Base-by-base conservation (phyloP, 37 sponge, comb jelly and placozoan genomes). In the Beroe ovata region DNA sequence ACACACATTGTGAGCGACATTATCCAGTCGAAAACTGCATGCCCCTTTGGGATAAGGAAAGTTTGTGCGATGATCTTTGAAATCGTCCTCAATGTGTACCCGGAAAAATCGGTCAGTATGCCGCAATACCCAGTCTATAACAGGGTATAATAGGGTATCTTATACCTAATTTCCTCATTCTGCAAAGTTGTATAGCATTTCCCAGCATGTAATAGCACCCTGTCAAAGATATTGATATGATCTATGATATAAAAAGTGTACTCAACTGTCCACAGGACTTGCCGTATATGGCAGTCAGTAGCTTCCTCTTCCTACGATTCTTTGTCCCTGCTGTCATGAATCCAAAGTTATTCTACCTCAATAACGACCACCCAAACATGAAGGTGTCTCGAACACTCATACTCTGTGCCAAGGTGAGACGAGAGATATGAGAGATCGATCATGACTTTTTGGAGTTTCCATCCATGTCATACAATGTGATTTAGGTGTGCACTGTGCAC, bases 311-410 rank as follows among this genome's bases (percentile, higher is more conserved):
- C 60, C 92, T 97, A 60, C 64, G 95, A 28, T 97, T 95, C 92
- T 95, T 97, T 90, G 94, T 94, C 0, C 94, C 98, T 29, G 95
- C 95, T 89, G 92, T 97, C 19, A 90, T 97, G 35, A 91, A 94
- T 22, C 98, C 98, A 25, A 97, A 97, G 66, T 92, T 97, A 66
- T 95, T 95, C 88, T 91, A 92, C 37, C 54, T 97, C 58, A 66
- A 91, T 20, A 94, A 92, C 30, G 89, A 91, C 64, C 95, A 95
- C 88, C 94, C 98, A 1, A 93, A 95, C 88, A 71, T 71, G 81
- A 77, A 84, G 36, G 91, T 93, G 39, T 94, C 94, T 39, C 91
- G 97, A n/a, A 94, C 97, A 28, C 92, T 97, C 28, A 97, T 94
- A 33, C 93, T 97, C 42, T 81, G 93, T 19, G 92, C 98, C 23